Conservation (phyloP, 53 echinoderm and acorn worm species). For the Echinometra lucunter region DNA sequence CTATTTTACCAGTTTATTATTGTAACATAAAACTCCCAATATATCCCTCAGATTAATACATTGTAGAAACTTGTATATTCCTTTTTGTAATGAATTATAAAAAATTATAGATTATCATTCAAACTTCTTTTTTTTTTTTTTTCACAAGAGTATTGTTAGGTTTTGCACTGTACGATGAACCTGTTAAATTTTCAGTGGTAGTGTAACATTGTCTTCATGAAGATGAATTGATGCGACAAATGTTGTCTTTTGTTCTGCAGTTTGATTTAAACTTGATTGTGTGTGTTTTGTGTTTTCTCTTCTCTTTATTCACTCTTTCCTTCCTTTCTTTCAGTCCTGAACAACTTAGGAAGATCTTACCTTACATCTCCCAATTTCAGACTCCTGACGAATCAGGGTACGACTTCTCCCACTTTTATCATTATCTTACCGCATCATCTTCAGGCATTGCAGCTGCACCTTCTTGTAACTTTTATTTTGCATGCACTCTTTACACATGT, state of each 20-base stretch:
- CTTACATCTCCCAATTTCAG: conserved; percentile 14
- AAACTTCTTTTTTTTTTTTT: not conserved
- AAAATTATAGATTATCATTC: not conserved
- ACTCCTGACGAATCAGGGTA: conserved; percentile 58
- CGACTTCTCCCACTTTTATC: conserved; percentile 25
- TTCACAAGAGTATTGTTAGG: not conserved
- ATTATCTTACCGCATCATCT: not conserved
- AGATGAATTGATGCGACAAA: not conserved
- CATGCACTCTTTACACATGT: conserved; percentile 5
- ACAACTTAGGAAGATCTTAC: conserved; percentile 23
- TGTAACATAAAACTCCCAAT: not conserved
- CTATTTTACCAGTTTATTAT: not conserved
- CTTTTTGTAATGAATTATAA: not conserved
- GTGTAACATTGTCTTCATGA: not conserved
- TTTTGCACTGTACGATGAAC: not conserved
- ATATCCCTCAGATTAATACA: not conserved
- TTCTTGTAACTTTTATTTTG: not conserved
- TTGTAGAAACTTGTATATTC: too few relatives aligned
- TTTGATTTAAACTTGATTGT: conserved; percentile 9
- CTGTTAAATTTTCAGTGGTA: not conserved
- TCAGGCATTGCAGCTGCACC: not conserved
- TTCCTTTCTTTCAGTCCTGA: conserved; percentile 46
- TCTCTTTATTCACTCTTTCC: not conserved
- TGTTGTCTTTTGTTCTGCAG: not conserved
- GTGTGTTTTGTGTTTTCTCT: conserved; percentile 33